phyloP scores from a whole-genome alignment of 2,113 vertebrate genomes.

The Brienomyrus longianalis region DNA sequence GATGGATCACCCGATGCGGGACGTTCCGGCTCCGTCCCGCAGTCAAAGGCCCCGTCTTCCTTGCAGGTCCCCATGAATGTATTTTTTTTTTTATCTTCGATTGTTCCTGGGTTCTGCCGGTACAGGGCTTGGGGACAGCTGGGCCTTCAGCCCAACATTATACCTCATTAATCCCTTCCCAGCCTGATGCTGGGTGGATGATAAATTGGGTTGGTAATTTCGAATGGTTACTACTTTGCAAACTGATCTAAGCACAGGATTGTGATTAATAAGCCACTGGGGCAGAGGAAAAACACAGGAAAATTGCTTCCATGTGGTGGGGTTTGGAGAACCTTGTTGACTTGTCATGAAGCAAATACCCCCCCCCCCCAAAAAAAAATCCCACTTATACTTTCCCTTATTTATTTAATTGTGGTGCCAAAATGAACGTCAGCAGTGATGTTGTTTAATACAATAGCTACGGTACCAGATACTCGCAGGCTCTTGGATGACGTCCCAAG shows the following conservation, averaged over 20 bases:
- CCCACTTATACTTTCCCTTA: constrained; percentile 6
- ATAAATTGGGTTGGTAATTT: constrained; percentile 48
- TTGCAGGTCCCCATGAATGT: not conserved
- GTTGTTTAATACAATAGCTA: not conserved
- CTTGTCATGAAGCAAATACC: constrained; percentile 34
- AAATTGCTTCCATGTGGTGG: constrained; percentile 44
- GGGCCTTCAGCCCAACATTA: constrained; percentile 41
- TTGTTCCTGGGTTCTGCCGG: constrained; percentile 15
- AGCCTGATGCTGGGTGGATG: constrained; percentile 34
- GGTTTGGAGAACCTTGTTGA: constrained; percentile 33
- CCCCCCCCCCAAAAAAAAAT: not conserved
- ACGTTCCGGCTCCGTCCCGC: not conserved
- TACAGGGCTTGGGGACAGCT: constrained; percentile 13
- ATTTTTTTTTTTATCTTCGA: constrained; percentile 18
- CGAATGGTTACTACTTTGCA: constrained; percentile 41
- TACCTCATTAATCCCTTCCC: constrained; percentile 53
- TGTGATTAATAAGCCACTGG: constrained; percentile 46
- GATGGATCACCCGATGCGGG: not conserved
- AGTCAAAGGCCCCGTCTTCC: not conserved
- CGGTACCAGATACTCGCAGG: not conserved
- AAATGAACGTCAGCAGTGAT: not conserved
- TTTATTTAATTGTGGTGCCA: not conserved
- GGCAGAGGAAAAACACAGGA: constrained; percentile 40
- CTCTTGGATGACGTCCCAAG: not conserved
- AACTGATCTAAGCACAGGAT: constrained; percentile 33